phyloP scores from a whole-genome alignment of 2,797 vertebrate genomes.

The Lacerta bilineata region DNA sequence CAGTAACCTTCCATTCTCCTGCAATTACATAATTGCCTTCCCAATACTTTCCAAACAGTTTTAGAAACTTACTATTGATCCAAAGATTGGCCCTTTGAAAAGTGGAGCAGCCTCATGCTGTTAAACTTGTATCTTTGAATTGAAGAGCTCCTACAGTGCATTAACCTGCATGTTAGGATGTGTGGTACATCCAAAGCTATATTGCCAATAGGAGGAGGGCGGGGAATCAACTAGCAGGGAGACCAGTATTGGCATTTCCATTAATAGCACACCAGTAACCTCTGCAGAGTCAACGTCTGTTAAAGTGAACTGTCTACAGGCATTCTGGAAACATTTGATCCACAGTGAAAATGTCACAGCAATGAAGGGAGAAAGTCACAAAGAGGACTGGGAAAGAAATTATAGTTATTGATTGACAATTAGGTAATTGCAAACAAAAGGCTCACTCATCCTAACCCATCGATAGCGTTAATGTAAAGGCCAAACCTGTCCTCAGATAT shows the following conservation, averaged over 20 bases:
- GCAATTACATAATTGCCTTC: conserved; percentile 49
- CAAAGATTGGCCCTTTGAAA: conserved; percentile 38
- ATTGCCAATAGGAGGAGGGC: conserved; percentile 21
- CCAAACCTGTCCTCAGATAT: conserved; percentile 16
- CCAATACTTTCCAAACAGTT: conserved; percentile 40
- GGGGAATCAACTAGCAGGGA: conserved; percentile 11
- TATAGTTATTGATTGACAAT: conserved; percentile 48
- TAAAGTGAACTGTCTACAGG: conserved; percentile 37
- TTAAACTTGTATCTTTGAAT: conserved; percentile 47
- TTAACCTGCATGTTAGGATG: conserved; percentile 20
- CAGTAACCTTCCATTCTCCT: conserved; percentile 40
- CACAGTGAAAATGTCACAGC: conserved; percentile 36
- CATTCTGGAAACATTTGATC: conserved; percentile 26
- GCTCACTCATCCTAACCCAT: conserved; percentile 23
- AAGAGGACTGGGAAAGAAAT: conserved; percentile 36
- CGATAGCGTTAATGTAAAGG: conserved; percentile 31
- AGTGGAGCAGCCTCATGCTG: conserved; percentile 24
- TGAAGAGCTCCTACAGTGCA: conserved; percentile 15
- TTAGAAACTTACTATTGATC: conserved; percentile 57
- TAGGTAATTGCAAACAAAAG: conserved; percentile 47
- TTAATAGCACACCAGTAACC: conserved; percentile 2
- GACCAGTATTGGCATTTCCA: conserved; percentile 24
- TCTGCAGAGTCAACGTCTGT: conserved; percentile 4
- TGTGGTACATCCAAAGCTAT: background rate
- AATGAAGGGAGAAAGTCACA: conserved; percentile 22